Base-by-base conservation (phyloP, 2,797 vertebrate genomes). In the Valencia hispanica region DNA sequence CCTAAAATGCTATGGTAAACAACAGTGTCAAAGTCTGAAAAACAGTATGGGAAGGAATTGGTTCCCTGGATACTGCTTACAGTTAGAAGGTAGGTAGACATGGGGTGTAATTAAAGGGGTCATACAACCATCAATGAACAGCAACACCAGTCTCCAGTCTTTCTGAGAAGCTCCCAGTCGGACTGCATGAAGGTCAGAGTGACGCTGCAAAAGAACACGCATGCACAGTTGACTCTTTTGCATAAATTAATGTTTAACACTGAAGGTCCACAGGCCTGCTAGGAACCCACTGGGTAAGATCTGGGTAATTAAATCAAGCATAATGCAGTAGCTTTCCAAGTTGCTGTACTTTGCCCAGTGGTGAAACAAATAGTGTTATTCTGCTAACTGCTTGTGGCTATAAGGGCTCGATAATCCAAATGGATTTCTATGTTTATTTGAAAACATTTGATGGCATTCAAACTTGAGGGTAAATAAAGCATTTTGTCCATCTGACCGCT, bases 11-110 rank as follows among this genome's bases (percentile, higher is more conserved):
- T 87, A 86, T 36, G 68, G 39, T 69, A 77, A 73, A 78, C 22
- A 14, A 80, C 83, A 86, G 83, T 85, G 86, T 90, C 84, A 89
- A 78, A 81, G 84, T 80, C 79, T 75, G 70, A 70, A 53, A 51
- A 71, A 34, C 41, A 1, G 70, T 66, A 70, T 82, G 87, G 70
- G 85, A 87, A 71, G 74, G n/a, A 85, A 84, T 66, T n/a, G 1
- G 0, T 50, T 75, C 55, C 55, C 32, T 5, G 70, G 59, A 15
- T 11, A 25, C 73, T 27, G 71, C 86, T 79, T 88, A 86, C 80
- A 81, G 66, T 81, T 59, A 68, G 83, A 85, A 66, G 5, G 59
- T 68, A 77, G 80, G 79, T 81, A 80, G 77, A 71, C 6, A 12
- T 51, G 53, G 74, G 30, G 63, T 70, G 57, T 83, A 80, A 83